Conservation (phyloP, 2,888 invertebrate species). For the Raillietiella orientalis region DNA sequence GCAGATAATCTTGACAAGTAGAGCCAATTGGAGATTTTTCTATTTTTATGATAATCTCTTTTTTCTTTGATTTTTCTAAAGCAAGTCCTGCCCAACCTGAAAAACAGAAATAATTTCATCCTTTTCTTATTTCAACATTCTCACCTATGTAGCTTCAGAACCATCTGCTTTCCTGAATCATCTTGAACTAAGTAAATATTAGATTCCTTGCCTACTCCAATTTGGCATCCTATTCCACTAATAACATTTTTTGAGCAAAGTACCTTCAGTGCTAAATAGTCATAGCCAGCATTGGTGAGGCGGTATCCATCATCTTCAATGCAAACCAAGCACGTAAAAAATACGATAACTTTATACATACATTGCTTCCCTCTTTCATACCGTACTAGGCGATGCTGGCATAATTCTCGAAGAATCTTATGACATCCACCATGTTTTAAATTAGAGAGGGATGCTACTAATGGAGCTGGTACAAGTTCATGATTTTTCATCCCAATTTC, state of each 20-base stretch:
- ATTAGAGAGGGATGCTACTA: conserved; percentile 74
- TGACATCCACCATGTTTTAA: conserved; percentile 73
- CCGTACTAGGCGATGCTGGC: conserved; percentile 57
- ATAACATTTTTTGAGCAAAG: conserved; percentile 42
- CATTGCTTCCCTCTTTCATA: conserved; percentile 84
- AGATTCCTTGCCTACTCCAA: conserved; percentile 95
- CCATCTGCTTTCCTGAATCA: conserved; percentile 39
- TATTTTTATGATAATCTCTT: conserved; percentile 77
- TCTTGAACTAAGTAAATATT: conserved; percentile 71
- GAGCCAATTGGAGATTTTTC: conserved; percentile 70
- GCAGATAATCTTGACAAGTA: conserved; percentile 88
- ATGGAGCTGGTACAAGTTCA: conserved; percentile 61
- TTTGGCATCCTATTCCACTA: conserved; percentile 77
- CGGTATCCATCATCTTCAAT: conserved; percentile 71
- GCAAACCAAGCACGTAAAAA: conserved; percentile 4
- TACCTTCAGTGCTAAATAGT: conserved; percentile 74
- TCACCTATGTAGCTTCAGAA: conserved; percentile 61
- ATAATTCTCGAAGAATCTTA: conserved; percentile 56
- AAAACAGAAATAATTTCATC: conserved; percentile 8
- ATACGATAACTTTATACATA: conserved; percentile 15
- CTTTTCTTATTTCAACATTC: no score
- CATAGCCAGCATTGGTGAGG: conserved; percentile 80
- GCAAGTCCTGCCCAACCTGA: conserved; percentile 66
- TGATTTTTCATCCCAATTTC: conserved; percentile 99
- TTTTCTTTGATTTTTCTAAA: conserved; percentile 85